Conservation (phyloP, 2,888 invertebrate species). For the Erebia aethiops region DNA sequence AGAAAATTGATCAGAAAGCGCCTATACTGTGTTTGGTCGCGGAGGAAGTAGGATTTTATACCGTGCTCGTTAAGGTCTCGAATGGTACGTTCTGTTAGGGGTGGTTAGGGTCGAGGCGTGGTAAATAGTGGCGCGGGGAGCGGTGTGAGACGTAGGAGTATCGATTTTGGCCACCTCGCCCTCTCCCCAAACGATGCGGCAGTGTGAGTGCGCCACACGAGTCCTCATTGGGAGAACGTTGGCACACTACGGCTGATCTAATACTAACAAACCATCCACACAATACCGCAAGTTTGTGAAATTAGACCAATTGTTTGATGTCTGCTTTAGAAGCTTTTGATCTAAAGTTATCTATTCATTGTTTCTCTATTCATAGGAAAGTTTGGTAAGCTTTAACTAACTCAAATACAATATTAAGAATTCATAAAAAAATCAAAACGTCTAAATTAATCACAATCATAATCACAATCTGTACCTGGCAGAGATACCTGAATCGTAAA, state of each 20-base stretch:
- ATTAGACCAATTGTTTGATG: slow-evolving; percentile 29
- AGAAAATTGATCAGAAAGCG: slow-evolving; percentile 29
- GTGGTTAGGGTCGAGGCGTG: slow-evolving; percentile 76
- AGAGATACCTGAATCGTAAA: background rate
- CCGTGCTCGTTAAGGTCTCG: slow-evolving; percentile 67
- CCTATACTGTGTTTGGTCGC: slow-evolving; percentile 34
- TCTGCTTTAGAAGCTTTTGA: slow-evolving; percentile 14
- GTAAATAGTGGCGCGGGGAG: slow-evolving; percentile 63
- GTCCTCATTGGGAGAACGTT: slow-evolving; percentile 64
- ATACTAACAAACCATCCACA: slow-evolving; percentile 62
- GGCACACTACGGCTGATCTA: slow-evolving; percentile 58
- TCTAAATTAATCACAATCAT: background rate
- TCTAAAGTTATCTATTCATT: background rate
- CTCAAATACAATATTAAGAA: background rate
- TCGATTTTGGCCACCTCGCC: slow-evolving; percentile 80
- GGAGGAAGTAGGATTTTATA: slow-evolving; percentile 67
- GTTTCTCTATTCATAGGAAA: background rate
- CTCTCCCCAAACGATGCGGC: slow-evolving; percentile 75
- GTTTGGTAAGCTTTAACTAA: background rate
- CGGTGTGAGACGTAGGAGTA: slow-evolving; percentile 76
- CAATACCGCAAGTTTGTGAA: slow-evolving; percentile 28
- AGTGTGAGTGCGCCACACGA: slow-evolving; percentile 76
- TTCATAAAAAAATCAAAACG: background rate
- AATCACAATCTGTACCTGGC: background rate
- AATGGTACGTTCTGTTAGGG: slow-evolving; percentile 74